Evolutionary conservation across 2,888 invertebrate species (phyloP).

Genomic region (Metallyticus violacea): DNA sequence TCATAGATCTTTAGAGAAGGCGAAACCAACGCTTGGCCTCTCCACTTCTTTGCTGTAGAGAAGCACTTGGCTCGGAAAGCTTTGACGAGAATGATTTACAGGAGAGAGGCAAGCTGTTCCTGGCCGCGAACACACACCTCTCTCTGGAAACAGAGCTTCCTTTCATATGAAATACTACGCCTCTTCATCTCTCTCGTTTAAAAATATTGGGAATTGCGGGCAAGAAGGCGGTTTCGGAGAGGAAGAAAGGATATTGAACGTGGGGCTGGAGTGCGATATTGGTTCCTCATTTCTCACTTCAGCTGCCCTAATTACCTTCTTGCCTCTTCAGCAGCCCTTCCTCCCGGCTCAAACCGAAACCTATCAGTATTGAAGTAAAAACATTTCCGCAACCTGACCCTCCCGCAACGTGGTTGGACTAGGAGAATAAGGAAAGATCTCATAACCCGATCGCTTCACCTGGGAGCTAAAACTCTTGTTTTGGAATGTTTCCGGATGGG

Average conservation of each 20-base stretch:
- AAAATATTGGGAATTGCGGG: not conserved
- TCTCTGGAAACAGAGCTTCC: not conserved
- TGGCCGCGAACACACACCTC: not conserved
- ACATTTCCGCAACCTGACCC: not conserved
- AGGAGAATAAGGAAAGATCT: not conserved
- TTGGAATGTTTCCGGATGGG: not conserved
- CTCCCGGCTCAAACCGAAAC: not conserved
- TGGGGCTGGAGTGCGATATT: not conserved
- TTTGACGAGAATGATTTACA: not conserved
- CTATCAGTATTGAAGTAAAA: not conserved
- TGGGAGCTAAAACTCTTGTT: conserved; percentile 22
- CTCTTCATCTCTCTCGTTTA: not conserved
- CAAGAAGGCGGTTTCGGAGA: not conserved
- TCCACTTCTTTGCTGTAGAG: not conserved
- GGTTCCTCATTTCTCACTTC: conserved; percentile 18
- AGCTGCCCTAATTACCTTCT: conserved; percentile 22
- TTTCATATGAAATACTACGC: not conserved
- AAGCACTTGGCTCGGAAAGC: not conserved
- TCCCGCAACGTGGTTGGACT: not conserved
- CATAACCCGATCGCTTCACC: conserved; percentile 16
- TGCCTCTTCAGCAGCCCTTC: no score
- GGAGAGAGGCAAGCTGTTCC: not conserved
- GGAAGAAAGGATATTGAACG: conserved; percentile 3
- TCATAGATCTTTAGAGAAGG: not conserved
- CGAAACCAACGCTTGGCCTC: not conserved